Percentiles rank a stretch among this genome's conserved stretches.
Evolutionary conservation across 1,140 invertebrate genomes (phyloP).

Genomic region (Scaptomyza graminum): DNA sequence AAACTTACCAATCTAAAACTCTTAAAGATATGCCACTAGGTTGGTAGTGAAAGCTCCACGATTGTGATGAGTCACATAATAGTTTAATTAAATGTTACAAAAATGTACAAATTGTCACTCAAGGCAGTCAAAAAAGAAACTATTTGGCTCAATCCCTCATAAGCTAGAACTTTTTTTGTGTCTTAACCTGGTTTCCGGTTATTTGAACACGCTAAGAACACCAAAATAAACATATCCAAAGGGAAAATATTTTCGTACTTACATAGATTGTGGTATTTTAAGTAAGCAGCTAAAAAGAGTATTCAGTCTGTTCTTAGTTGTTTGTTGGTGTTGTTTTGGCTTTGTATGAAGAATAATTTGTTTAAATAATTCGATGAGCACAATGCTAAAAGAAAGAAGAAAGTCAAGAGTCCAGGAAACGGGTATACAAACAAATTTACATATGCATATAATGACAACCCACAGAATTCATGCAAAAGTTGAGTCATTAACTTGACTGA

Average conservation of each 20-base stretch:
- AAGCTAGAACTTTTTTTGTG: constrained; percentile 10
- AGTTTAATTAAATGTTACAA: constrained; percentile 53
- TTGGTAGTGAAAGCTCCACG: constrained; percentile 26
- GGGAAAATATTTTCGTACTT: constrained; percentile 9
- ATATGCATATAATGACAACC: constrained; percentile 24
- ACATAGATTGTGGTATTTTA: constrained; percentile 60
- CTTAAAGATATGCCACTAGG: not conserved
- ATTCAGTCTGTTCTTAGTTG: not conserved
- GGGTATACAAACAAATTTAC: constrained; percentile 6
- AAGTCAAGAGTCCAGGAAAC: constrained; percentile 31
- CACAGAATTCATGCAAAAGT: constrained; percentile 22
- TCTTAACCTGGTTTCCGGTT: constrained; percentile 40
- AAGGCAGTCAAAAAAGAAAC: not conserved
- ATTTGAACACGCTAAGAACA: constrained; percentile 34
- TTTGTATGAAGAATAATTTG: constrained; percentile 31
- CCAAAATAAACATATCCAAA: constrained; percentile 15
- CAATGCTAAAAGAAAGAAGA: constrained; percentile 48
- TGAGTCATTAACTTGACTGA: constrained; percentile 43
- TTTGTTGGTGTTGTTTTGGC: constrained; percentile 22
- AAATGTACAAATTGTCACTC: constrained; percentile 65
- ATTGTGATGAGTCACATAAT: constrained; percentile 35
- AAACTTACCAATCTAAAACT: not conserved
- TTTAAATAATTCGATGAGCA: constrained; percentile 43
- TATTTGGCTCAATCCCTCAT: not conserved
- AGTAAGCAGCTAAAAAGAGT: constrained; percentile 17